These are phyloP conservation scores for Eumerus sabulonum DNA, from an alignment of 2,888 invertebrate species.

Conservation along the genomic window DNA sequence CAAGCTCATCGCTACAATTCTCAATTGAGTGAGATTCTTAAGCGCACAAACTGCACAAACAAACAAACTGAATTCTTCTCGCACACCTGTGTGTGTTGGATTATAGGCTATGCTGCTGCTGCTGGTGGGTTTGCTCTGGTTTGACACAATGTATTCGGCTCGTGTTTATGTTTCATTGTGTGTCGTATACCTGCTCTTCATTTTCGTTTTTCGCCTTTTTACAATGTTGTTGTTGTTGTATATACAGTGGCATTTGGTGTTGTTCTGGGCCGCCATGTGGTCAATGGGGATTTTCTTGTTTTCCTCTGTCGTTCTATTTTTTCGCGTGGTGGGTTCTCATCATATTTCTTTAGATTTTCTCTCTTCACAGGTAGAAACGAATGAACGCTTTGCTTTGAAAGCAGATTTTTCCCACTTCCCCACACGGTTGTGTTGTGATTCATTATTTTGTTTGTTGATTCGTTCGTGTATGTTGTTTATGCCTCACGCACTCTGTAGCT, in stretches of 20 bases:
- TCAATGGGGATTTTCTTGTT: slow-evolving; percentile 36
- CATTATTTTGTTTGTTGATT: too few species aligned
- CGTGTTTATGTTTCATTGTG: slow-evolving; percentile 50
- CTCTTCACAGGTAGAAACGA: slow-evolving; percentile 57
- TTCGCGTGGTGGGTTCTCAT: slow-evolving; percentile 8
- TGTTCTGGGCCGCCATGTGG: slow-evolving; percentile 50
- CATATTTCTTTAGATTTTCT: slow-evolving; percentile 2
- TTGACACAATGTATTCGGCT: slow-evolving; percentile 34
- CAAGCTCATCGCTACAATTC: slow-evolving; percentile 37
- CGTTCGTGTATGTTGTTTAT: too few species aligned
- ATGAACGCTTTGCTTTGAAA: too few species aligned
- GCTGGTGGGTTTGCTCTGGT: slow-evolving; percentile 35
- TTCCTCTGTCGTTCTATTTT: slow-evolving; percentile 51
- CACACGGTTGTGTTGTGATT: slow-evolving; percentile 30
- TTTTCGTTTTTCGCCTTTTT: slow-evolving; percentile 1
- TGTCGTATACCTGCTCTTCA: slow-evolving; percentile 26
- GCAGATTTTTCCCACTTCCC: slow-evolving; percentile 57
- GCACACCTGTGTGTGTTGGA: not conserved
- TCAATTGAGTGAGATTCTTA: slow-evolving; percentile 24
- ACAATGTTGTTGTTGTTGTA: slow-evolving; percentile 28
- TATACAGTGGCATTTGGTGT: slow-evolving; percentile 12
- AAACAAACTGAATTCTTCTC: not conserved
- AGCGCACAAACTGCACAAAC: slow-evolving; percentile 27
- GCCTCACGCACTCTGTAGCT: slow-evolving; percentile 45
- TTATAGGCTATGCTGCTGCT: slow-evolving; percentile 39